Percentiles rank a stretch among this genome's conserved stretches.
Evolutionary conservation across 2,113 vertebrate species (phyloP).

Genomic region (Micromys minutus): DNA sequence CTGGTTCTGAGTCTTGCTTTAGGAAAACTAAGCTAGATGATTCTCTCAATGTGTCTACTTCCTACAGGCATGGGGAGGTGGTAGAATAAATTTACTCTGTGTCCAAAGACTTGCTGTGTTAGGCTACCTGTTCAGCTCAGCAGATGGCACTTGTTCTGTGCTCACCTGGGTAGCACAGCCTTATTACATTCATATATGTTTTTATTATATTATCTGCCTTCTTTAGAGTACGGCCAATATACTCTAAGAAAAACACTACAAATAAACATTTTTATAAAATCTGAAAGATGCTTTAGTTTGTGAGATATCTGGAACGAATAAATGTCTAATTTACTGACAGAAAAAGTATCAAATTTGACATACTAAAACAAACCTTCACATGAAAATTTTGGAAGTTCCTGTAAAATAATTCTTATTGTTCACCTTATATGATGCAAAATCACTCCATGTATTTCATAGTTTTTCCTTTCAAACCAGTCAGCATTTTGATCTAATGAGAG

Average conservation of each 20-base stretch:
- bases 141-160: background rate
- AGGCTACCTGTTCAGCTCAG: background rate
- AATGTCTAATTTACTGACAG: background rate
- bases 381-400: background rate
- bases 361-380: background rate
- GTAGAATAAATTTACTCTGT: rapidly evolving
- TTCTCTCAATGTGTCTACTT: background rate
- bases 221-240: background rate
- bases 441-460: background rate
- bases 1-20: background rate
- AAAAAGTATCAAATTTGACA: background rate
- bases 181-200: too few species aligned
- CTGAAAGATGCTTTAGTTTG: background rate
- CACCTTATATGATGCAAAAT: background rate
- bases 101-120: background rate
- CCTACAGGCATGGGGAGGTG: background rate
- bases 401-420: background rate
- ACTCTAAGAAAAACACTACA: background rate
- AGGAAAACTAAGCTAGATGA: background rate
- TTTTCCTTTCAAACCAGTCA: background rate
- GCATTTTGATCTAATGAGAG: background rate
- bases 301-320: background rate
- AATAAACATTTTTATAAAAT: background rate
- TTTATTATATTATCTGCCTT: background rate
- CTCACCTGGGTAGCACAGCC: background rate